Base-by-base conservation (phyloP, 2,888 invertebrate species). In the Drosophila fulvimacula region DNA sequence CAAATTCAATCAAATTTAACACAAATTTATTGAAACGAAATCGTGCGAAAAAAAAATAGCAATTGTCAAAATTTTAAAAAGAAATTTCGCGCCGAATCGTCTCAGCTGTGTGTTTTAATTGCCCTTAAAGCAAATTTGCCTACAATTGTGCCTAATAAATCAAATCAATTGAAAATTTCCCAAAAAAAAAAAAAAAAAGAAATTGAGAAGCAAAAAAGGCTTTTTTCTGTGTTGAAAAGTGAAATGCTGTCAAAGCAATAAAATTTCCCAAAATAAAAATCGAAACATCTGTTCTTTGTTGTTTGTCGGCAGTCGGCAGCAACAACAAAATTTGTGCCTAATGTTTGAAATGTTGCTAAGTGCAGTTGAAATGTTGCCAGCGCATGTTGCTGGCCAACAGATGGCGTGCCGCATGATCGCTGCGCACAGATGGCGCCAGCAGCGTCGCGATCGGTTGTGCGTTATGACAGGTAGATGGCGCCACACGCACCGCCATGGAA, bases 191-290 rank as follows among this genome's bases (percentile, higher is more conserved):
- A 13, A 1, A 44, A 30, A 17, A 30, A 30, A 5, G 10, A 27
- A 27, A 27, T 3, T 5, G 5, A 27, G 6, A 44, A 27, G 53
- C 19, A 11, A 49, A 24, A 51, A 15, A 24, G 24, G 15, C 34
- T 36, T 46, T 30, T 42, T 42, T 49, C 53, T 46, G 68, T 64
- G 61, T 68, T 81, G 69, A 69, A 77, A 84, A 82, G 80, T 89
- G 84, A 81, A 73, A 76, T 70, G 76, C 78, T 80, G 81, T 88
- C 69, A 82, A 85, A 85, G 76, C 73, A 78, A 81, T 87, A 68
- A 86, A 90, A 90, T 82, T 81, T 90, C 85, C 90, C 89, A 88
- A 90, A 90, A 82, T 90, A 90, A 82, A 90, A 90, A 78, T 77
- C 64, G 72, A 86, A 90, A 79, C 85, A 88, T 87, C 74, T 88